These are phyloP conservation scores for Tarsius wallacei DNA, from an alignment of 2,797 vertebrate species.

Conservation along the genomic window DNA sequence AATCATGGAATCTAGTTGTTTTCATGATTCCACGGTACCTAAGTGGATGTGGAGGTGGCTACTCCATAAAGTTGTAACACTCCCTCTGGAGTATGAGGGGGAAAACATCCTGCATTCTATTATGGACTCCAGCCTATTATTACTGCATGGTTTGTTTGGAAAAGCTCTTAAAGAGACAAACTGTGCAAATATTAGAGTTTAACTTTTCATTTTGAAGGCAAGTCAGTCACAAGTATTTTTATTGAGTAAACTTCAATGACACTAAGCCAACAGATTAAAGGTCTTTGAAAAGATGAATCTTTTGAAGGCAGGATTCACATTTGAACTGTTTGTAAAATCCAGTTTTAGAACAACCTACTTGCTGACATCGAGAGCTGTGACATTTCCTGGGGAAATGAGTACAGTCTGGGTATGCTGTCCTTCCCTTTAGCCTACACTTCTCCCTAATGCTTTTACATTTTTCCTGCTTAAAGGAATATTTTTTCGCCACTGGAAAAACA, in stretches of 20 bases:
- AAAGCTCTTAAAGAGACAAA: not conserved
- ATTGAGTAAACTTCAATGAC: not conserved
- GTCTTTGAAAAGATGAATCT: conserved; percentile 29
- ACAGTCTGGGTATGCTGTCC: rapidly evolving
- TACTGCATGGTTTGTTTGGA: not conserved
- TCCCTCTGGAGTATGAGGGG: not conserved
- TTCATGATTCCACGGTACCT: not conserved
- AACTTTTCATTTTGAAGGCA: conserved; percentile 22
- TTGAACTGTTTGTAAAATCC: not conserved
- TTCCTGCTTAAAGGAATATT: not conserved
- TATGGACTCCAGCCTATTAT: not conserved
- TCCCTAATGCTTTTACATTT: not conserved
- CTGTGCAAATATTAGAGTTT: not conserved
- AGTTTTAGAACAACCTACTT: not conserved
- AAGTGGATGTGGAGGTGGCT: not conserved
- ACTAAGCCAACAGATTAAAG: not conserved
- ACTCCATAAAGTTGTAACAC: not conserved
- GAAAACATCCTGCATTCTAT: not conserved
- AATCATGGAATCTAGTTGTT: conserved; percentile 12
- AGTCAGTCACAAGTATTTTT: not conserved
- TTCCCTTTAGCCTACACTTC: too few species aligned
- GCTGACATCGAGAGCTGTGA: not conserved
- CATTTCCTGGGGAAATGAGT: not conserved
- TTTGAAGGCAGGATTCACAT: not conserved
- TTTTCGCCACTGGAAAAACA: not conserved